Evolutionary conservation across 2,797 vertebrate species (phyloP), one percentile per base, ranked within the genome.

Genomic region (Danio kyathit): DNA sequence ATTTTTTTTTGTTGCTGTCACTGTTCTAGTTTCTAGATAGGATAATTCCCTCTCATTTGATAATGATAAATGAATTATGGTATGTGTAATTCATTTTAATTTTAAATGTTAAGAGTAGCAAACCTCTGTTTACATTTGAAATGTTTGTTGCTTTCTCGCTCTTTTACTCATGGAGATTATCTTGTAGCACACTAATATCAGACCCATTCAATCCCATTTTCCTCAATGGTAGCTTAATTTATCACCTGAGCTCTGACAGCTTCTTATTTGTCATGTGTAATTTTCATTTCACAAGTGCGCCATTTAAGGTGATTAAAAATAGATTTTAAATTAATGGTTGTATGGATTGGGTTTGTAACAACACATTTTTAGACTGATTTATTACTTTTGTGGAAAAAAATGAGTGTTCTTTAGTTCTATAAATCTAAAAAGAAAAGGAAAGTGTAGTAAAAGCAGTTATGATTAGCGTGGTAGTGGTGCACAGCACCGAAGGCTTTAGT

Each of bases 161-260:
- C n/a, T 43, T 40, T 64, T 43, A 14, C 49, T 48, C 43, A 19
- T 49, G 13, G 21, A 78, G 63, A 29, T 77, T 40, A 71, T 71
- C 80, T 70, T 38, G 17, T 16, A 54, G 41, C 14, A 38, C 10
- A 8, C 6, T 60, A 14, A 63, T 9, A 29, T 60, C 19, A 65
- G 41, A 2, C 17, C n/a, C 4, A 14, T 76, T 54, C 6, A 65
- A 59, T 65, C 4, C 10, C 41, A 73, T 72, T 77, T 48, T 56
- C 59, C 56, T 52, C 9, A 12, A 46, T 72, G 17, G 46, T 65
- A 52, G 49, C 8, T 10, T 2, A 54, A 78, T 69, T 74, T 63
- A 74, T 79, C 81, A 86, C 83, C 82, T 88, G 83, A 59, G 48
- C 80, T 43, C 48, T 38, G 38, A 40, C 48, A 2, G 17, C 13